Conservation (phyloP, 2,888 invertebrate genomes). For the Lasioglossum zephyrum region DNA sequence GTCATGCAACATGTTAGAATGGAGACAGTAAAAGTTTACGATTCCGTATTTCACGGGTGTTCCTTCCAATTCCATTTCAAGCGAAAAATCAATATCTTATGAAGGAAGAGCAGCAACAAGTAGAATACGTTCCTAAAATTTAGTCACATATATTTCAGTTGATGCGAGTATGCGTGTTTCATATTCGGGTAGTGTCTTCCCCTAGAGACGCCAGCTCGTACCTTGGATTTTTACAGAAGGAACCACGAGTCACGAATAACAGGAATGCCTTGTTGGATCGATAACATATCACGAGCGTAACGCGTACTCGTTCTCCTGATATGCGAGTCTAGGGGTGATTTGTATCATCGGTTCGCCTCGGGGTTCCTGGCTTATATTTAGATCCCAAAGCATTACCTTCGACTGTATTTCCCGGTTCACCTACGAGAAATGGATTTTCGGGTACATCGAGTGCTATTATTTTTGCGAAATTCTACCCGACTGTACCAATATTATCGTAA, state of each 20-base stretch:
- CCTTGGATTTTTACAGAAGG: constrained; percentile 6
- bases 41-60: background rate
- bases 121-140: constrained; percentile 7
- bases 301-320: background rate
- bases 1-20: background rate
- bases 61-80: background rate
- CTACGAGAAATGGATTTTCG: background rate
- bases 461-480: background rate
- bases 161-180: background rate
- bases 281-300: constrained; percentile 24
- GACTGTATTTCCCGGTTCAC: background rate
- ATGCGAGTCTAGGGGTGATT: constrained; percentile 2
- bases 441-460: background rate
- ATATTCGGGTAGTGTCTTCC: background rate
- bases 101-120: constrained; percentile 1
- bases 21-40: background rate
- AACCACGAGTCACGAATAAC: constrained; percentile 29
- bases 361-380: constrained; percentile 6
- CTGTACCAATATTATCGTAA: background rate
- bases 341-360: background rate
- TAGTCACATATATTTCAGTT: background rate
- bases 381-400: background rate
- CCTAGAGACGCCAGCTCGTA: background rate
- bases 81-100: background rate
- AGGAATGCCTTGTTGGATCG: constrained; percentile 32